A percentile compares a stretch with the other conserved stretches of the same genome.
phyloP scores from a whole-genome alignment of 2,888 invertebrate genomes.

The Drosophila helvetica region DNA sequence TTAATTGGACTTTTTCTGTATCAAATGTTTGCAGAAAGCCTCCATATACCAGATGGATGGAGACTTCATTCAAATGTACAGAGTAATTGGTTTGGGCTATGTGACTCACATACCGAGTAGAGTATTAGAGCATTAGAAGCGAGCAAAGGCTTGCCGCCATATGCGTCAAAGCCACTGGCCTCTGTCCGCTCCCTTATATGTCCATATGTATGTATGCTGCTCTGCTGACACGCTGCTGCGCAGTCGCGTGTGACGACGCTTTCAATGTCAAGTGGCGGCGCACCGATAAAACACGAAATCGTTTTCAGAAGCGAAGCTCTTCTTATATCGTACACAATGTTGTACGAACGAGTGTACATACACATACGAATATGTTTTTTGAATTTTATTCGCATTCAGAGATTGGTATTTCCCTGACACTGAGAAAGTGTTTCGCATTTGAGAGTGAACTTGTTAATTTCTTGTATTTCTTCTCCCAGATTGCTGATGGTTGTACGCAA shows the following conservation, averaged over 20 bases:
- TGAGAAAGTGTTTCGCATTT: slow-evolving; percentile 35
- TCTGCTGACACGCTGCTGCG: slow-evolving; percentile 12
- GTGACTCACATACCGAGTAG: neutral
- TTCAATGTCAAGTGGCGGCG: slow-evolving; percentile 65
- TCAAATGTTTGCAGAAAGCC: too few species aligned
- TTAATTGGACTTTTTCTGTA: too few species aligned
- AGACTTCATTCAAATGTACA: too few species aligned
- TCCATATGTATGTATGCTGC: too few species aligned
- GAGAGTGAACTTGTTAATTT: slow-evolving; percentile 38
- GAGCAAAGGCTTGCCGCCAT: slow-evolving; percentile 18
- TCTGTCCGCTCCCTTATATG: neutral
- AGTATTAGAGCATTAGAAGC: neutral
- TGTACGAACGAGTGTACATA: too few species aligned
- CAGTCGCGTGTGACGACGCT: slow-evolving; percentile 42
- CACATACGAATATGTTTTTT: neutral
- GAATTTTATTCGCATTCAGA: slow-evolving; percentile 19
- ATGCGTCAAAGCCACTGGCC: slow-evolving; percentile 35
- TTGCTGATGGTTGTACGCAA: slow-evolving; percentile 1
- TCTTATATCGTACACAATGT: neutral
- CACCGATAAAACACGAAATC: slow-evolving; percentile 14
- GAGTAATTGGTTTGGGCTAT: neutral
- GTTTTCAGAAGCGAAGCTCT: neutral
- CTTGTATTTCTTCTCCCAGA: slow-evolving; percentile 7
- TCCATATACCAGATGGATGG: too few species aligned
- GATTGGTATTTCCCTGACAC: slow-evolving; percentile 23